Percentiles rank a stretch among this genome's conserved stretches.
Conservation (phyloP, 2,797 vertebrate genomes). For the Danio choprae region DNA sequence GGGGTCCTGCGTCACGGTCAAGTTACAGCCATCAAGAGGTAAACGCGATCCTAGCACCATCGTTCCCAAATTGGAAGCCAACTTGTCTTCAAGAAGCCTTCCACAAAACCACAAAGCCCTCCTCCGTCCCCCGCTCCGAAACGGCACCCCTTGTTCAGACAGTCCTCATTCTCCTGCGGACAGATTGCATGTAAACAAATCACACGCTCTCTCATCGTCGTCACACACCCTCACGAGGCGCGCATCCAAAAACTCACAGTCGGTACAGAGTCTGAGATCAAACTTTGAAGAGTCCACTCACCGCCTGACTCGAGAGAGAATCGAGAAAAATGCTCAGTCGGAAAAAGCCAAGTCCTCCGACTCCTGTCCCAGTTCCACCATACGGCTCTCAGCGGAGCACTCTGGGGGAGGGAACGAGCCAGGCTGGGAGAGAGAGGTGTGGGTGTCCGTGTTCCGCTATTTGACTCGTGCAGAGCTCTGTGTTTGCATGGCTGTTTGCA, state of each 20-base stretch:
- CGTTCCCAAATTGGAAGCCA: conserved; percentile 95
- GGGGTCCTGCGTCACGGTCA: conserved; percentile 88
- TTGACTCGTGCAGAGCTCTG: conserved; percentile 93
- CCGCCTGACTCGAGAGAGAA: conserved; percentile 27
- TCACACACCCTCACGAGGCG: conserved; percentile 44
- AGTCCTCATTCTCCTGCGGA: conserved; percentile 51
- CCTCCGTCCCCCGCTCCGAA: conserved; percentile 81
- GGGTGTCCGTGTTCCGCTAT: conserved; percentile 98
- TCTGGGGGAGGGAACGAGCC: conserved; percentile 80
- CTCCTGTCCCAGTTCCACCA: conserved; percentile 25
- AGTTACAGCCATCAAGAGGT: conserved; percentile 87
- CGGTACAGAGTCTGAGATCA: conserved; percentile 37
- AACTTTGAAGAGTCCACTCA: conserved; percentile 35
- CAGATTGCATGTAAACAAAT: conserved; percentile 18
- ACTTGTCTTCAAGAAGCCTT: conserved; percentile 79
- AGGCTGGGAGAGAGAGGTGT: conserved; percentile 94
- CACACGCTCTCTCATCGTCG: conserved; percentile 5
- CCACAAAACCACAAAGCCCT: conserved; percentile 74
- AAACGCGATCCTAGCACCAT: conserved; percentile 85
- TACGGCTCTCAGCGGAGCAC: conserved; percentile 40
- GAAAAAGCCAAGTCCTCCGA: conserved; percentile 66
- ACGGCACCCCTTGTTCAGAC: conserved; percentile 61
- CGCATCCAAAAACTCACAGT: conserved; percentile 45
- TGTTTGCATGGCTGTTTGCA: conserved; percentile 98
- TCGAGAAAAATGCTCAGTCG: conserved; percentile 70